A percentile compares a stretch with the other conserved stretches of the same genome.
Evolutionary conservation across 2,888 invertebrate species (phyloP).

Genomic region (Sepiola atlantica): DNA sequence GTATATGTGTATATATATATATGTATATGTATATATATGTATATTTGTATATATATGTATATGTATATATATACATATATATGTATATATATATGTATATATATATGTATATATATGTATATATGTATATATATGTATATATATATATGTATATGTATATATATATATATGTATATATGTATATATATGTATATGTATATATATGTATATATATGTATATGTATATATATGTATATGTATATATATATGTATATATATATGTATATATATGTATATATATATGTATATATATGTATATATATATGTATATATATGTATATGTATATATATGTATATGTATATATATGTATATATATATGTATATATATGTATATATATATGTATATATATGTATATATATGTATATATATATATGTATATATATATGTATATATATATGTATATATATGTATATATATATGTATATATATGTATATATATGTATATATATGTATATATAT

Average conservation of each 20-base stretch:
- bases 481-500: too few species aligned
- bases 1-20: not conserved
- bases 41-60: not conserved
- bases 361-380: too few species aligned
- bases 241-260: not conserved
- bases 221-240: not conserved
- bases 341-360: too few species aligned
- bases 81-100: not conserved
- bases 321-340: too few species aligned
- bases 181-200: not conserved
- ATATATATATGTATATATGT: slow-evolving; percentile 3
- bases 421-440: not conserved
- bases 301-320: too few species aligned
- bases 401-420: not conserved
- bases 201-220: not conserved
- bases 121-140: not conserved
- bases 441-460: not conserved
- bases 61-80: not conserved
- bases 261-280: not conserved
- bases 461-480: not conserved
- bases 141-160: not conserved
- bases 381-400: too few species aligned
- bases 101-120: not conserved
- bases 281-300: too few species aligned
- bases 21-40: not conserved